phyloP scores from a whole-genome alignment of 2,797 vertebrate genomes.

The Notolabrus celidotus region DNA sequence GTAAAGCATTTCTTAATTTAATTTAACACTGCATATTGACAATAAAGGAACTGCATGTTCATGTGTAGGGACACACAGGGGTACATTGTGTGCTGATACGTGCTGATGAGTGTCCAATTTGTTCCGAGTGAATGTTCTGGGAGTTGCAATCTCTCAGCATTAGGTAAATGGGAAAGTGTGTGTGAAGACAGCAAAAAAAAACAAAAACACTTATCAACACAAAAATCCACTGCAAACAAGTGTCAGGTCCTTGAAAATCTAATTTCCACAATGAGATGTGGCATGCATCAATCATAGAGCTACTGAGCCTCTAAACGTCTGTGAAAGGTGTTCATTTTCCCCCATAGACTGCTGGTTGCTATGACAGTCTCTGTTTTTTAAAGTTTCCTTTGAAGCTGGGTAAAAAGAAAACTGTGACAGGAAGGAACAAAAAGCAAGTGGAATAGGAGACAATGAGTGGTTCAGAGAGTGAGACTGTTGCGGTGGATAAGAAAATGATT shows the following conservation, averaged over 20 bases:
- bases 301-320: conserved; percentile 6
- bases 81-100: neutral
- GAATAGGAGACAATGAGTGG: neutral
- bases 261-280: conserved; percentile 20
- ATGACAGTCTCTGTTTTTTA: conserved; percentile 3
- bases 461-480: neutral
- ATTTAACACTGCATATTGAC: no score
- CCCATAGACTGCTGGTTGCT: neutral
- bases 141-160: neutral
- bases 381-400: conserved; percentile 17
- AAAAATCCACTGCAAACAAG: neutral
- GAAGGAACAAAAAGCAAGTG: conserved; percentile 3
- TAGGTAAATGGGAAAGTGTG: conserved; percentile 2
- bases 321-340: conserved; percentile 25
- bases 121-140: neutral
- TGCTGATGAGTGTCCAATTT: no score
- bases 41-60: neutral
- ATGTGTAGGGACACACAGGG: neutral
- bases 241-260: conserved; percentile 1
- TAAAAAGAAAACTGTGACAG: conserved; percentile 20
- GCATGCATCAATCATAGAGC: conserved; percentile 18
- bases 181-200: neutral
- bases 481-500: conserved; percentile 1
- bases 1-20: no score
- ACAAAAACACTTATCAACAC: neutral